Evolutionary conservation across 2,797 vertebrate genomes (phyloP).

Genomic region (Enteromius viviparus): DNA sequence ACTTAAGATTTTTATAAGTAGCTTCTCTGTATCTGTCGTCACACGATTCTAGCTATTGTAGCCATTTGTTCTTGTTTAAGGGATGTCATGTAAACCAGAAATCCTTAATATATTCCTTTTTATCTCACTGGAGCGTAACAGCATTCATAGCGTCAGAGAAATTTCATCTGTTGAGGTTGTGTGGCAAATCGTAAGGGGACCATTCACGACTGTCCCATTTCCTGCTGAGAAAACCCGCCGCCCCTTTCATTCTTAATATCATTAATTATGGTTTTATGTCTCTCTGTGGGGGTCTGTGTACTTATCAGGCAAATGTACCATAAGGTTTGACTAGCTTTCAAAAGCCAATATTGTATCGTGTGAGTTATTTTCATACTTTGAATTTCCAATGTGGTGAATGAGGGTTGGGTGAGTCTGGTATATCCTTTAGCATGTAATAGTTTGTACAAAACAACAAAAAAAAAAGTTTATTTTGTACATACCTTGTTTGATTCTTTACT

Average conservation of each 20-base stretch:
- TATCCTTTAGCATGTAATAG: conserved; percentile 83
- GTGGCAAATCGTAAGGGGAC: conserved; percentile 41
- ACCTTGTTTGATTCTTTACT: conserved; percentile 78
- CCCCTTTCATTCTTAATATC: conserved; percentile 37
- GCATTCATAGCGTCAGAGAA: conserved; percentile 8
- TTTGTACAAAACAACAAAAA: conserved; percentile 74
- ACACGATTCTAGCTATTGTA: conserved; percentile 31
- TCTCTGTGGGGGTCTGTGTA: conserved; percentile 35
- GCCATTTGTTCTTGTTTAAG: conserved; percentile 47
- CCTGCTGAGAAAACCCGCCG: conserved; percentile 14
- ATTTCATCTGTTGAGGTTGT: not conserved
- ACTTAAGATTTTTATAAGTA: conserved; percentile 21
- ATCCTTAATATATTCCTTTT: conserved; percentile 44
- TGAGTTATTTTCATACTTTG: conserved; percentile 62
- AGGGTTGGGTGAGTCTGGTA: conserved; percentile 80
- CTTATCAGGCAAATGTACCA: conserved; percentile 49
- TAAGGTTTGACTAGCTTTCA: conserved; percentile 53
- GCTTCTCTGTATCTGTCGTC: conserved; percentile 40
- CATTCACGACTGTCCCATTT: conserved; percentile 28
- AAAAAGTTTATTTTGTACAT: conserved; percentile 88
- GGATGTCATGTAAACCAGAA: conserved; percentile 44
- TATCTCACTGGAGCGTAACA: conserved; percentile 19
- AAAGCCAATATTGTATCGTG: conserved; percentile 56
- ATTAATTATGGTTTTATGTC: conserved; percentile 44
- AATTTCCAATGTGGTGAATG: conserved; percentile 59